Conservation (phyloP, 2,113 vertebrate genomes). For the Pipra filicauda region DNA sequence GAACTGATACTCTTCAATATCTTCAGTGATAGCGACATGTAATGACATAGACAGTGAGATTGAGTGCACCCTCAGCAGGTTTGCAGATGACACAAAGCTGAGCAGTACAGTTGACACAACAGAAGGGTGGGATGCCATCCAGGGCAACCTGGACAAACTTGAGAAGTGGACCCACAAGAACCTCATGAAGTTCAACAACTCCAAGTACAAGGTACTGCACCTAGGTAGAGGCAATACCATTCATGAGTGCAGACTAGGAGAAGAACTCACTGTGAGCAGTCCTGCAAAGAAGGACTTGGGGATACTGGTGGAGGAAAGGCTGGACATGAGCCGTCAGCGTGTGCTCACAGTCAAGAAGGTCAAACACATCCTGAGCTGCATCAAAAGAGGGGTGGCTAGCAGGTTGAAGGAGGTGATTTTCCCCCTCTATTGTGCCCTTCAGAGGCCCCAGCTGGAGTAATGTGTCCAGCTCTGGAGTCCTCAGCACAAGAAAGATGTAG, state of each 20-base stretch:
- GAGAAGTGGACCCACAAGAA: neutral
- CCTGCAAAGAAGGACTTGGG: neutral
- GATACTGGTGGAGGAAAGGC: neutral
- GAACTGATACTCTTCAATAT: neutral
- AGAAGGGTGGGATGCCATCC: neutral
- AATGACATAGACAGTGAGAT: neutral
- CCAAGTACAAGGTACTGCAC: neutral
- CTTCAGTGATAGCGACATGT: neutral
- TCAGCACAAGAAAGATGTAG: neutral
- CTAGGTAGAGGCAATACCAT: neutral
- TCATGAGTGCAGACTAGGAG: neutral
- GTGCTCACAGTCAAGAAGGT: neutral
- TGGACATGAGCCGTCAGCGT: neutral
- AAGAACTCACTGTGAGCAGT: neutral
- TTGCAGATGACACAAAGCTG: neutral
- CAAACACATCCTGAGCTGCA: neutral
- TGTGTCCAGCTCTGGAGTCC: neutral
- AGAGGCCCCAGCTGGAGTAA: neutral
- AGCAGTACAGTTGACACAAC: neutral
- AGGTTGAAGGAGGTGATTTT: neutral
- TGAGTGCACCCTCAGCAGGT: fast-evolving
- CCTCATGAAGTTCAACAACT: neutral
- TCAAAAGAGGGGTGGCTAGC: neutral
- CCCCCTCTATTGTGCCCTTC: no score
- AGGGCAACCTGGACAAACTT: neutral